A percentile compares a stretch with the other conserved stretches of the same genome.
Conservation (phyloP, 1,140 invertebrate genomes). For the Helicoverpa armigera region DNA sequence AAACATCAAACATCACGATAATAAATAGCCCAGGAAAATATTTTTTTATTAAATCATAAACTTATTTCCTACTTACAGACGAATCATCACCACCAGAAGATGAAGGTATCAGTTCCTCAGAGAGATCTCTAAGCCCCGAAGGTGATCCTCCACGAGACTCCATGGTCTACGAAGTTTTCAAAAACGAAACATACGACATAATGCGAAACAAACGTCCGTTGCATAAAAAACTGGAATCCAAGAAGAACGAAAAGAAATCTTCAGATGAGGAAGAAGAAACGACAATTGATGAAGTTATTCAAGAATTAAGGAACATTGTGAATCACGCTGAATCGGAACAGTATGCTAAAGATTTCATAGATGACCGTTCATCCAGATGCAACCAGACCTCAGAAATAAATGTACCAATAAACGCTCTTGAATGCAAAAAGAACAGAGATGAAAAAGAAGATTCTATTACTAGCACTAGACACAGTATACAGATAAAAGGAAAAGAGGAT, state of each 20-base stretch:
- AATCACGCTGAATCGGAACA: conserved; percentile 93
- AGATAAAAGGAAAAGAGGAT: conserved; percentile 78
- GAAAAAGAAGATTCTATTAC: conserved; percentile 85
- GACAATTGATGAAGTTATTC: conserved; percentile 95
- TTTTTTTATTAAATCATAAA: background rate
- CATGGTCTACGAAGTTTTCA: conserved; percentile 89
- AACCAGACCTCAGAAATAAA: conserved; percentile 81
- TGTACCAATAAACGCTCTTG: conserved; percentile 66
- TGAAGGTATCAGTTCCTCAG: conserved; percentile 94
- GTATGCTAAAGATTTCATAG: conserved; percentile 84
- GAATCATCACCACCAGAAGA: conserved; percentile 93
- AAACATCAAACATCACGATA: background rate
- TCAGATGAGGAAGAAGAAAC: conserved; percentile 92
- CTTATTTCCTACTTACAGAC: conserved; percentile 64
- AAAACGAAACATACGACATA: conserved; percentile 87
- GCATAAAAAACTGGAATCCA: conserved; percentile 77
- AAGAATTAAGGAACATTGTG: conserved; percentile 94
- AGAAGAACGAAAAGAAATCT: conserved; percentile 80
- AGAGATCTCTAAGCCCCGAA: conserved; percentile 91
- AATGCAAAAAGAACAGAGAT: conserved; percentile 73
- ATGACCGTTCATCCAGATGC: conserved; percentile 79
- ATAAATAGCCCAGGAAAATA: background rate
- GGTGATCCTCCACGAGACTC: conserved; percentile 87
- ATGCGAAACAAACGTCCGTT: conserved; percentile 79
- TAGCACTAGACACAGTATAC: conserved; percentile 84